Evolutionary conservation across 2,888 invertebrate genomes (phyloP).

Genomic region (Pristionchus mayeri): DNA sequence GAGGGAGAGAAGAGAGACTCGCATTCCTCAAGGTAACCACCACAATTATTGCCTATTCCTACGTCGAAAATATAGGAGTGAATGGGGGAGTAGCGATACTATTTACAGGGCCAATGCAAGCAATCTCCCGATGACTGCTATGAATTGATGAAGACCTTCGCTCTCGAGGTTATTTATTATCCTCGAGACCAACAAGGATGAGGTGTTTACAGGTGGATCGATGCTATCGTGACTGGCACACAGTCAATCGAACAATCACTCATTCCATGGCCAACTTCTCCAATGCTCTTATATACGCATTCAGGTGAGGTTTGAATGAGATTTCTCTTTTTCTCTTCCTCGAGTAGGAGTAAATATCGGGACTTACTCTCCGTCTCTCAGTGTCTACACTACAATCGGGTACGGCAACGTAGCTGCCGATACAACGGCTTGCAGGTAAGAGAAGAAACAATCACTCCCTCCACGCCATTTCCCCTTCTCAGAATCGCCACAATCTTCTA

Average conservation of each 20-base stretch:
- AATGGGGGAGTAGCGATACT: too few relatives aligned
- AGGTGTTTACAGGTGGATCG: constrained; percentile 14
- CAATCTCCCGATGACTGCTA: neutral
- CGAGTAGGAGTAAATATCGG: too few relatives aligned
- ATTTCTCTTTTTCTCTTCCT: too few relatives aligned
- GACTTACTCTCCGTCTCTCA: constrained; percentile 52
- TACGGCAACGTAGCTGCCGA: constrained; percentile 71
- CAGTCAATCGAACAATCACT: constrained; percentile 59
- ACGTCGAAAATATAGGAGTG: too few relatives aligned
- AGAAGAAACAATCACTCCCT: too few relatives aligned
- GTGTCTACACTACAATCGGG: constrained; percentile 73
- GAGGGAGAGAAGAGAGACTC: constrained; percentile 51
- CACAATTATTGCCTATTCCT: too few relatives aligned
- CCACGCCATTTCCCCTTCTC: neutral
- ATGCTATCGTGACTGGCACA: constrained; percentile 61
- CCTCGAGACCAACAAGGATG: too few relatives aligned
- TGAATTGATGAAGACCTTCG: neutral
- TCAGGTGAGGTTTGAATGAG: constrained; percentile 57
- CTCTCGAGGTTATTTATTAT: neutral
- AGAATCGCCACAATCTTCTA: constrained; percentile 67
- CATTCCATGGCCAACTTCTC: constrained; percentile 69
- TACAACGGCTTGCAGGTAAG: constrained; percentile 59
- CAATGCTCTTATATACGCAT: constrained; percentile 71
- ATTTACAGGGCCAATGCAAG: neutral
- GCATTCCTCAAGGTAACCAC: constrained; percentile 41